These are phyloP conservation scores for Sicus ferrugineus DNA, from an alignment of 2,888 invertebrate genomes.

Conservation along the genomic window DNA sequence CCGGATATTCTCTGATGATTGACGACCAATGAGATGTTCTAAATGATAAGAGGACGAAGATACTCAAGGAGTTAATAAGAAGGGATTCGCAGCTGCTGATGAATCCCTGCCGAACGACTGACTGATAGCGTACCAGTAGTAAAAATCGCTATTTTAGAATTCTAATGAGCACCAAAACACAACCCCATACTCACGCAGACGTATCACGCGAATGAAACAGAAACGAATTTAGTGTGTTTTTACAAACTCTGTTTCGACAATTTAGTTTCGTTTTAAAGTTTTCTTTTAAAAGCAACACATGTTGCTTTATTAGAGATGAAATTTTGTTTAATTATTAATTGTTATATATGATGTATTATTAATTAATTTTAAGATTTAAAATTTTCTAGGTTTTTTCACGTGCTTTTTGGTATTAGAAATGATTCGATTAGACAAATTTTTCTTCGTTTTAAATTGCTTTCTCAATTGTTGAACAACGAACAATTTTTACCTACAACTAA, in stretches of 20 bases:
- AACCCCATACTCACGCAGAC: not conserved
- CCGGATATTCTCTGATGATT: constrained; percentile 65
- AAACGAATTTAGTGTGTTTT: constrained; percentile 30
- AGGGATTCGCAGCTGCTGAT: too few species aligned
- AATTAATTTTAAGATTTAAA: not conserved
- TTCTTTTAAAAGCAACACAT: not conserved
- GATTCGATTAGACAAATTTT: too few species aligned
- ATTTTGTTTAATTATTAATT: not conserved
- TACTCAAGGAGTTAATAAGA: too few species aligned
- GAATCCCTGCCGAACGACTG: constrained; percentile 34
- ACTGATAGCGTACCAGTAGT: constrained; percentile 54
- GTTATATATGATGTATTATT: not conserved
- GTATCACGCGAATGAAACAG: constrained; percentile 14
- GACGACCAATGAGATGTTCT: constrained; percentile 53
- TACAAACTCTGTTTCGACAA: not conserved
- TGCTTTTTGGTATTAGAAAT: too few species aligned
- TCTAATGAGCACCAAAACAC: not conserved
- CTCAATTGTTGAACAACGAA: not conserved
- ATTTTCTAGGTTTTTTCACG: not conserved
- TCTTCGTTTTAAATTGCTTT: not conserved
- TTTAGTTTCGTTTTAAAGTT: not conserved
- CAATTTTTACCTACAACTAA: too few species aligned
- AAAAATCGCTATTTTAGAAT: not conserved
- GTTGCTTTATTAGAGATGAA: not conserved
- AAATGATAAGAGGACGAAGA: constrained; percentile 37